A percentile compares a stretch with the other conserved stretches of the same genome.
These are phyloP conservation scores for Pseudomyrmex pallidus DNA, from an alignment of 1,140 invertebrate genomes.

Conservation along the genomic window DNA sequence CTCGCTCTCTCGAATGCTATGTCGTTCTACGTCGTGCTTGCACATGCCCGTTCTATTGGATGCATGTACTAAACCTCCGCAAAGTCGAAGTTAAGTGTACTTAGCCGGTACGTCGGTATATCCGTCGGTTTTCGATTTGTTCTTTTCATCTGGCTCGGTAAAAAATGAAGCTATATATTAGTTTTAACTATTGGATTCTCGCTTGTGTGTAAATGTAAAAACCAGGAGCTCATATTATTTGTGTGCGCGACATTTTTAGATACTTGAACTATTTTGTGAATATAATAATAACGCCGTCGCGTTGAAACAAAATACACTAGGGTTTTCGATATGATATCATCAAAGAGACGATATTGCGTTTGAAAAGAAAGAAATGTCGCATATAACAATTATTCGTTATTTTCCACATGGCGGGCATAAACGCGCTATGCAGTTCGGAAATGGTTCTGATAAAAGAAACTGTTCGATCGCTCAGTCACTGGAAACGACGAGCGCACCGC, in stretches of 20 bases:
- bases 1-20: slow-evolving; percentile 6
- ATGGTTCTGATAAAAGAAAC: slow-evolving; percentile 17
- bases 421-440: background rate
- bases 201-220: no score
- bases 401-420: background rate
- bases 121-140: background rate
- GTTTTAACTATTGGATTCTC: no score
- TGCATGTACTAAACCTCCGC: slow-evolving; percentile 5
- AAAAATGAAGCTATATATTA: no score
- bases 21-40: slow-evolving; percentile 14
- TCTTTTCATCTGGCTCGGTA: no score
- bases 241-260: no score
- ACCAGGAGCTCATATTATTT: no score
- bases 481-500: background rate
- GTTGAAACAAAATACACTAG: background rate
- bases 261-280: background rate
- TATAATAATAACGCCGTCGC: background rate
- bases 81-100: background rate
- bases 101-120: background rate
- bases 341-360: background rate
- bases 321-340: background rate
- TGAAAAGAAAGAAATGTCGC: background rate
- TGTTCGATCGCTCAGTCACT: slow-evolving; percentile 13
- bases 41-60: slow-evolving; percentile 24
- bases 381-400: background rate